These are phyloP conservation scores for Elysia chlorotica DNA, from an alignment of 1,140 invertebrate genomes.

Conservation along the genomic window DNA sequence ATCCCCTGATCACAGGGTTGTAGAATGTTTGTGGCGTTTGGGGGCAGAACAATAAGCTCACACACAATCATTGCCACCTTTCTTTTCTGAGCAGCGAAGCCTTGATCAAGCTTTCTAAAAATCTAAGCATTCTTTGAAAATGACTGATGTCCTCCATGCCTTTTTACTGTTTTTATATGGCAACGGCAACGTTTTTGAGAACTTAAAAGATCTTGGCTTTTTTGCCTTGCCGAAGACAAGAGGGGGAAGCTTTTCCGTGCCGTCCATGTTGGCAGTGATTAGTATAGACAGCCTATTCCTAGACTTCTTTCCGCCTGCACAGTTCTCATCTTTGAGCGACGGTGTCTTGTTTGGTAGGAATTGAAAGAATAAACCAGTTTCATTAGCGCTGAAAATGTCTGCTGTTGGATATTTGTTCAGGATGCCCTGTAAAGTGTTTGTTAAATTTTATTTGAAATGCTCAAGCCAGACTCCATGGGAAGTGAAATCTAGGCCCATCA, in stretches of 20 bases:
- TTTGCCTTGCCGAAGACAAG: slow-evolving; percentile 63
- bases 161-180: slow-evolving; percentile 23
- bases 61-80: not conserved
- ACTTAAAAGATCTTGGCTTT: slow-evolving; percentile 64
- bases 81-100: not conserved
- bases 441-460: not conserved
- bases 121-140: slow-evolving; percentile 5
- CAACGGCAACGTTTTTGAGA: slow-evolving; percentile 33
- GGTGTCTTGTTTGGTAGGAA: slow-evolving; percentile 21
- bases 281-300: slow-evolving; percentile 63
- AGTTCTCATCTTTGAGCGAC: slow-evolving; percentile 17
- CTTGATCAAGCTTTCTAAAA: not conserved
- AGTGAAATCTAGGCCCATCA: not conserved
- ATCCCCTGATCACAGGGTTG: not conserved
- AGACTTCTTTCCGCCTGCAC: slow-evolving; percentile 49
- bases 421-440: not conserved
- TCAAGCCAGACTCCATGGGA: not conserved
- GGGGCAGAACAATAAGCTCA: not conserved
- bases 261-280: slow-evolving; percentile 58
- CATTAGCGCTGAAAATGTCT: slow-evolving; percentile 32
- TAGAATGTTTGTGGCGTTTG: not conserved
- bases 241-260: slow-evolving; percentile 58
- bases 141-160: slow-evolving; percentile 2
- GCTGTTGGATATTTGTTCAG: not conserved
- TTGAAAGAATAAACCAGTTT: slow-evolving; percentile 30